phyloP scores from a whole-genome alignment of 2,113 vertebrate species.

The Salminus brasiliensis region DNA sequence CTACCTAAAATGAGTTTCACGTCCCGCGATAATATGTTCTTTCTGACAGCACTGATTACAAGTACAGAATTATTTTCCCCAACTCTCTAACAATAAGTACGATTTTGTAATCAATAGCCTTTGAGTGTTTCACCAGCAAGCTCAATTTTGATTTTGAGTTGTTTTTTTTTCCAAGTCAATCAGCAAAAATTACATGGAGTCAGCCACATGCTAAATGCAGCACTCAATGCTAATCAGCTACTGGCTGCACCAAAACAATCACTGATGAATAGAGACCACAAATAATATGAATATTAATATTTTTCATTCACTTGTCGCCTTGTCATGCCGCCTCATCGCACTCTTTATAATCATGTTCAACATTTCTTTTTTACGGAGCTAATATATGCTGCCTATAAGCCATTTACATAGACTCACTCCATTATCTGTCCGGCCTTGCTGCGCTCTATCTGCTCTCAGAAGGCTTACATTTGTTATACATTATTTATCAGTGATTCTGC shows the following conservation, averaged over 20 bases:
- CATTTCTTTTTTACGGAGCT: constrained; percentile 41
- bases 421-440: constrained; percentile 62
- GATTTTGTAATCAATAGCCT: not conserved
- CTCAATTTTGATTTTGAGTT: not conserved
- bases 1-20: too few species aligned
- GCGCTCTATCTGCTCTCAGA: constrained; percentile 48
- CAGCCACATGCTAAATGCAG: not conserved
- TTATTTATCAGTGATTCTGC: constrained; percentile 60
- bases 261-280: not conserved
- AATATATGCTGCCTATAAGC: constrained; percentile 64
- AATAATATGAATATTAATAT: not conserved
- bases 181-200: constrained; percentile 15
- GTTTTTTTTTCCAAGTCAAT: not conserved
- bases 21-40: too few species aligned
- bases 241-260: not conserved
- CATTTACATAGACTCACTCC: constrained; percentile 62
- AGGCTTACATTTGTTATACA: constrained; percentile 46
- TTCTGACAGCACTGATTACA: too few species aligned
- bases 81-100: not conserved
- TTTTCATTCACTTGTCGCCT: constrained; percentile 8
- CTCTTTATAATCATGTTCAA: not conserved
- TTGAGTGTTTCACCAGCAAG: not conserved
- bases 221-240: not conserved
- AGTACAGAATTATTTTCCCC: too few species aligned
- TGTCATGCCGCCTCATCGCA: not conserved